Evolutionary conservation across 2,113 vertebrate genomes (phyloP).

Genomic region (Cryptotis parvus): DNA sequence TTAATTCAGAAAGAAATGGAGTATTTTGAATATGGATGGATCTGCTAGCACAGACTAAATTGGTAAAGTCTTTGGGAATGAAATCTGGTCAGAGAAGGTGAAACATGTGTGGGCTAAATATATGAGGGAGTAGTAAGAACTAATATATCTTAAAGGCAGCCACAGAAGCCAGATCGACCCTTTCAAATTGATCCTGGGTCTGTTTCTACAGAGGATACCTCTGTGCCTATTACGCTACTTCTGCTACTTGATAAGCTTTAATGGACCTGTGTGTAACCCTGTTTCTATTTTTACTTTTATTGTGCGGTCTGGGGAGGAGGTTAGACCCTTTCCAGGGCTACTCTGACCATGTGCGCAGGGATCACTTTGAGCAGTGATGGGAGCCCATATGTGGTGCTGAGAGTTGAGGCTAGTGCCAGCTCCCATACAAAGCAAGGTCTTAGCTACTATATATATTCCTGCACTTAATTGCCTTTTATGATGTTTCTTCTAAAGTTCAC

Average conservation of each 20-base stretch:
- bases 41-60: background rate
- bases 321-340: too few species aligned
- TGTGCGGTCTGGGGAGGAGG: too few species aligned
- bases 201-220: background rate
- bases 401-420: too few species aligned
- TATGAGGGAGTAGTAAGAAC: too few species aligned
- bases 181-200: background rate
- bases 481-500: background rate
- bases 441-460: too few species aligned
- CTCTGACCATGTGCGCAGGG: too few species aligned
- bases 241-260: background rate
- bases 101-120: background rate
- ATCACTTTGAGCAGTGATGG: too few species aligned
- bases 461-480: too few species aligned
- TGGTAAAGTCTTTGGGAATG: background rate
- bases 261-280: background rate
- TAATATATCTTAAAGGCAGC: rapidly evolving
- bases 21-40: background rate
- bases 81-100: background rate
- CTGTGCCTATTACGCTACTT: background rate
- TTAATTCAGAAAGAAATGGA: background rate
- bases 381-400: too few species aligned
- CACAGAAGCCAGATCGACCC: background rate
- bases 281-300: too few species aligned
- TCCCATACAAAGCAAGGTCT: too few species aligned